phyloP scores from a whole-genome alignment of 2,113 vertebrate species.

The Sisor rabdophorus region DNA sequence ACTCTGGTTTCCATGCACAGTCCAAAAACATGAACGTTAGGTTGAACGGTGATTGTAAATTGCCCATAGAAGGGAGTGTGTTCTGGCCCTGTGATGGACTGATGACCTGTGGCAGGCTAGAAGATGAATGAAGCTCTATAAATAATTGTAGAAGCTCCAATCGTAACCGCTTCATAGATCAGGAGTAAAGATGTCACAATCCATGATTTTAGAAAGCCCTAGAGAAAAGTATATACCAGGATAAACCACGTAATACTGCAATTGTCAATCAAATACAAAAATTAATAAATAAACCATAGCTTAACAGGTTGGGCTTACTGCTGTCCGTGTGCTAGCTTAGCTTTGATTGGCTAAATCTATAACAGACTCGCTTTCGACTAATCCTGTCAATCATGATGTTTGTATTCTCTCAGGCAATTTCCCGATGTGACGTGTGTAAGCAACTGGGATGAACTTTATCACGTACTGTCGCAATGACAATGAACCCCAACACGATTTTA shows the following conservation, averaged over 20 bases:
- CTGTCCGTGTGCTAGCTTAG: not conserved
- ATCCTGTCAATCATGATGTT: not conserved
- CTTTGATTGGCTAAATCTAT: not conserved
- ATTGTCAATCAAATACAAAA: not conserved
- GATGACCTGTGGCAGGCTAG: too few relatives aligned
- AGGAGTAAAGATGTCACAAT: not conserved
- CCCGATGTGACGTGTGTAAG: not conserved
- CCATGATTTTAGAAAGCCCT: not conserved
- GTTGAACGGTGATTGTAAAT: too few relatives aligned
- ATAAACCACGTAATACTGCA: not conserved
- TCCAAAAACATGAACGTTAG: too few relatives aligned
- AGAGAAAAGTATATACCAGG: not conserved
- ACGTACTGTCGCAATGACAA: not conserved
- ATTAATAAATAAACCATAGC: not conserved
- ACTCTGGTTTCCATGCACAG: too few relatives aligned
- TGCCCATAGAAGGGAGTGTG: too few relatives aligned
- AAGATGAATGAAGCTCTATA: too few relatives aligned
- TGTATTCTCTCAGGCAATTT: not conserved
- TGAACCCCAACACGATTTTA: not conserved
- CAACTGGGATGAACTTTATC: not conserved
- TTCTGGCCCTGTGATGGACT: too few relatives aligned
- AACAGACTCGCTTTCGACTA: not conserved
- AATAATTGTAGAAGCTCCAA: too few relatives aligned
- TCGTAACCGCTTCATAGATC: not conserved
- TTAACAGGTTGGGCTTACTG: not conserved